Conservation (phyloP, 2,113 vertebrate genomes). For the Pygoscelis adeliae region DNA sequence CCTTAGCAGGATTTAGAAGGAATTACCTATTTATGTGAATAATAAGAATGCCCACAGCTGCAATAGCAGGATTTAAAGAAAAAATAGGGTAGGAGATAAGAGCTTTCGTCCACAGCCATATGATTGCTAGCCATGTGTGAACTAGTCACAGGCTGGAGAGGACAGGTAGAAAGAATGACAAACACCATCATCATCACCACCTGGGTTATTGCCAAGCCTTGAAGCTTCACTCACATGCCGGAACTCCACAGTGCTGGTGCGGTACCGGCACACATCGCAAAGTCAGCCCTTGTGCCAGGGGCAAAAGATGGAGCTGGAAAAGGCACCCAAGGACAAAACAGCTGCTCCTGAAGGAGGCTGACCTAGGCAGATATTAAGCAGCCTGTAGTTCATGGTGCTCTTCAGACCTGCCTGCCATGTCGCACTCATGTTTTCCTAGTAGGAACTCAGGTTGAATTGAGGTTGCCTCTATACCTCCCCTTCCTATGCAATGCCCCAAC, state of each 20-base stretch:
- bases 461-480: background rate
- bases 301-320: background rate
- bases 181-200: background rate
- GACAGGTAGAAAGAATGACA: background rate
- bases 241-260: background rate
- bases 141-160: background rate
- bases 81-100: background rate
- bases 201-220: background rate
- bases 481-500: background rate
- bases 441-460: background rate
- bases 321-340: background rate
- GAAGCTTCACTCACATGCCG: background rate
- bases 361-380: background rate
- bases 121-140: background rate
- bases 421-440: background rate
- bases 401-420: background rate
- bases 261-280: fast-evolving
- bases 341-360: background rate
- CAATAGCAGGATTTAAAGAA: background rate
- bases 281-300: background rate
- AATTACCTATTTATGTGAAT: slow-evolving; percentile 47
- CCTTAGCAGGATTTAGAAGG: background rate
- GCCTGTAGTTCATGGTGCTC: background rate
- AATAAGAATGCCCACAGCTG: background rate
- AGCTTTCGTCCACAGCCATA: background rate